These are phyloP conservation scores for Mya arenaria DNA, from an alignment of 1,140 invertebrate genomes.

Conservation along the genomic window DNA sequence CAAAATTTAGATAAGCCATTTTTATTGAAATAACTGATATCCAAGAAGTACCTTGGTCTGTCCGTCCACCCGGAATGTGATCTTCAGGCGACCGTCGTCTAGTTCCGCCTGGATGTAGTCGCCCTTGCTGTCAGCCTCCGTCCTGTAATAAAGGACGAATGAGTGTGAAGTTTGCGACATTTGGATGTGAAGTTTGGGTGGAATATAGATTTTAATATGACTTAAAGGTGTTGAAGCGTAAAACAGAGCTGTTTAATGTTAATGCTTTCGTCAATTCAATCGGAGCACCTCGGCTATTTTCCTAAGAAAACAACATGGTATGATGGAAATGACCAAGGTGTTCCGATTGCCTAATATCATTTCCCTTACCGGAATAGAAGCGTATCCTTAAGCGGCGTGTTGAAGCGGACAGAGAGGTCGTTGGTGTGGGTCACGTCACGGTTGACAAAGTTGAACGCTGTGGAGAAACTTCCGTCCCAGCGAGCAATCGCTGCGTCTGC, in stretches of 20 bases:
- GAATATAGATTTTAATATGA: no score
- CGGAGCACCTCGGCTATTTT: no score
- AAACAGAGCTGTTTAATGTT: no score
- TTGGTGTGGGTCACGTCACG: conserved; percentile 66
- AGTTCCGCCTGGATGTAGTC: conserved; percentile 67
- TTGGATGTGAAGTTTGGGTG: no score
- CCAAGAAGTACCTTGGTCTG: conserved; percentile 61
- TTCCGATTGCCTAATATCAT: no score
- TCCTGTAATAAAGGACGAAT: no score
- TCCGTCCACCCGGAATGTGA: conserved; percentile 72
- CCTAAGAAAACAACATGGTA: no score
- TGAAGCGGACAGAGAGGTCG: conserved; percentile 76
- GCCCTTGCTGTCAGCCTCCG: conserved; percentile 53
- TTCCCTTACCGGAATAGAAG: conserved; percentile 66
- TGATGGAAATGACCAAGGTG: no score
- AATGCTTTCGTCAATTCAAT: no score
- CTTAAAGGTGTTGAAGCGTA: no score
- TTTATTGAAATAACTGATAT: background rate
- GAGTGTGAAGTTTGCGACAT: no score
- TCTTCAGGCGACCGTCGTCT: conserved; percentile 67
- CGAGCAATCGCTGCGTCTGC: conserved; percentile 70
- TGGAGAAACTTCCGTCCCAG: conserved; percentile 65
- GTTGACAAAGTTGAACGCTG: conserved; percentile 42
- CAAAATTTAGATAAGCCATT: no score
- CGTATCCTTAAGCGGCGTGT: conserved; percentile 65